Percentiles rank a stretch among this genome's conserved stretches.
phyloP scores from a whole-genome alignment of 2,797 vertebrate species.

The Sebastes steindachneri region DNA sequence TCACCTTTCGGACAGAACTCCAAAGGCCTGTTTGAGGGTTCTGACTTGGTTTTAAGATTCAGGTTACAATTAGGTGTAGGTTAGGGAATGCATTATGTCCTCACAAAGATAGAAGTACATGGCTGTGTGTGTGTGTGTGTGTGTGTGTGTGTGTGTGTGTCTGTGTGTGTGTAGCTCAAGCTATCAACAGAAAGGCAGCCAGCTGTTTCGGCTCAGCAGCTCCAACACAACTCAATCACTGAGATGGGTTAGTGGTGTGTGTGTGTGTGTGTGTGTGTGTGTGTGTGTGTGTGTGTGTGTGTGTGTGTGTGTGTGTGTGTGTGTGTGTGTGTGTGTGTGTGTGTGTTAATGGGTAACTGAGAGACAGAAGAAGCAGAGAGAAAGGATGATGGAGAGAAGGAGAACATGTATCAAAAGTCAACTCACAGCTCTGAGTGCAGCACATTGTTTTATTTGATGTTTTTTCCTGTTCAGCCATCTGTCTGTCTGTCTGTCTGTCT shows the following conservation, averaged over 20 bases:
- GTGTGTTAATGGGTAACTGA: too few species aligned
- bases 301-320: too few species aligned
- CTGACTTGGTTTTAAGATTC: too few species aligned
- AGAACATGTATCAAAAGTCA: neutral
- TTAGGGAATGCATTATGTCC: too few species aligned
- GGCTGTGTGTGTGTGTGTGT: neutral
- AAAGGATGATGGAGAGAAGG: neutral
- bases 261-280: neutral
- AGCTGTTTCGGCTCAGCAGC: conserved; percentile 8
- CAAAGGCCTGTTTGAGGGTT: too few species aligned
- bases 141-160: too few species aligned
- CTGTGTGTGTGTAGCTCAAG: neutral
- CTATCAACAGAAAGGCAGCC: neutral
- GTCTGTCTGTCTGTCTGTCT: too few species aligned
- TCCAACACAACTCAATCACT: conserved; percentile 17
- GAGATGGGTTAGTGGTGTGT: neutral
- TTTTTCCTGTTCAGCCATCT: neutral
- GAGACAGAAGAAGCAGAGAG: neutral
- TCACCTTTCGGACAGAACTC: too few species aligned
- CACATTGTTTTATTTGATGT: neutral
- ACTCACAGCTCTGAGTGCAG: neutral
- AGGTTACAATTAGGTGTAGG: too few species aligned
- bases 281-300: neutral
- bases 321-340: neutral
- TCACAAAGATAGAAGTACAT: neutral